Percentiles rank a stretch among this genome's conserved stretches.
Conservation (phyloP, 2,888 invertebrate species). For the Scaptomyza cyrtandrae region DNA sequence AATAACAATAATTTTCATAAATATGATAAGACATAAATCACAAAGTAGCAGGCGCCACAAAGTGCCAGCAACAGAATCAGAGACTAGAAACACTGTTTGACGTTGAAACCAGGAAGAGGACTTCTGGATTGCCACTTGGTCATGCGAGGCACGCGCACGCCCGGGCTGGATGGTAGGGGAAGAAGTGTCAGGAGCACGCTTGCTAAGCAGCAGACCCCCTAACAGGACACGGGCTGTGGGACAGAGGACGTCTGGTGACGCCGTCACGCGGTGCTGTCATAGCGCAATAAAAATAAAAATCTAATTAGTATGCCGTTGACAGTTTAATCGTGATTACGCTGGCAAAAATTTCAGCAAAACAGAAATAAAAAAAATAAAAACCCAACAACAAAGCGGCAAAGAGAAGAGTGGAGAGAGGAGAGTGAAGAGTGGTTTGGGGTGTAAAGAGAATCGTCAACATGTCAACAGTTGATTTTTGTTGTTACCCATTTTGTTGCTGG, state of each 20-base stretch:
- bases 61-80: constrained; percentile 51
- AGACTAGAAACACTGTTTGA: constrained; percentile 6
- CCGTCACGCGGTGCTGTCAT: constrained; percentile 78
- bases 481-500: constrained; percentile 53
- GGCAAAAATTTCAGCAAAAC: constrained; percentile 79
- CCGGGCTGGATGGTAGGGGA: constrained; percentile 22
- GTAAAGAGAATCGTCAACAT: constrained; percentile 67
- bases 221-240: constrained; percentile 3
- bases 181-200: constrained; percentile 19
- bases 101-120: constrained; percentile 8
- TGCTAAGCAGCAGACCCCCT: constrained; percentile 44
- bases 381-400: constrained; percentile 1
- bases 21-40: constrained; percentile 81
- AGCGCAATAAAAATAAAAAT: constrained; percentile 83
- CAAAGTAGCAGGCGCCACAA: constrained; percentile 74
- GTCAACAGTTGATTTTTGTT: constrained; percentile 79
- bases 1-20: constrained; percentile 80
- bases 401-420: neutral
- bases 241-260: constrained; percentile 46
- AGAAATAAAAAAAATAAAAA: constrained; percentile 7
- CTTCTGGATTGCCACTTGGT: constrained; percentile 46
- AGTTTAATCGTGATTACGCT: constrained; percentile 84
- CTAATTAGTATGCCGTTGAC: constrained; percentile 85
- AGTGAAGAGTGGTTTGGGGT: neutral
- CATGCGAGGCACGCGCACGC: constrained; percentile 70